Evolutionary conservation across 2,113 vertebrate genomes (phyloP), one percentile per base, ranked within the genome.

Genomic region (Vimba vimba): DNA sequence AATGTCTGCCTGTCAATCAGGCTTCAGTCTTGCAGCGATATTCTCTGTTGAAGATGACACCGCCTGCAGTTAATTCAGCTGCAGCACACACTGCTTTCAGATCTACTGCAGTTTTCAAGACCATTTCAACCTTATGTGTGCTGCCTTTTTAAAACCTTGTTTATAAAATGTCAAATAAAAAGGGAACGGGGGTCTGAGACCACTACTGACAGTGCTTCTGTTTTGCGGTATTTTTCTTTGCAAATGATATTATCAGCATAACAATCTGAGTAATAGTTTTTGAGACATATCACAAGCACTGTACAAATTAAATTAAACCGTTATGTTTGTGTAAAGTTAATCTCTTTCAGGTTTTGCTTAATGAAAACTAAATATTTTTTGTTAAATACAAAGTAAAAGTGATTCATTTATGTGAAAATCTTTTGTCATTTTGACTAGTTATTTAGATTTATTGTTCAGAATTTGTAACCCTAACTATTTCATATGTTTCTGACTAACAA

Each of bases 1-100:
- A 69, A 81, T 81, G 39, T 81, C n/a, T 82, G 25, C 45, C 25
- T 82, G 79, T 69, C 79, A 82, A 21, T 82, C 62, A 52, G 43
- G 17, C 62, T 82, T 82, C 79, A 82, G 25, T 66, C 43, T 36
- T 64, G 6, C 62, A 33, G 36, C 1, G 57, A 80, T 82, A 33
- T 33, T 82, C 62, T 50, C 17, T 10, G 23, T 21, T 82, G 45
- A 33, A 69, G 33, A 82, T 15, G 45, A 82, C 79, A 52, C 43
- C 15, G 27, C 43, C 43, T 50, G 19, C 79, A 68, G 64, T 82
- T 82, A 30, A 36, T 69, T 68, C 62, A 23, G 79, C 36, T 47
- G 0, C 59, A 81, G 45, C 13, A 47, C 43, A 13, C 12, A 75
- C 47, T 27, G 4, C n/a, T 47, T 47, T 74, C 43, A 25, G 15